Base-by-base conservation (phyloP, 37 sponge, comb jelly and placozoan species). In the Aplysina aerophoba region DNA sequence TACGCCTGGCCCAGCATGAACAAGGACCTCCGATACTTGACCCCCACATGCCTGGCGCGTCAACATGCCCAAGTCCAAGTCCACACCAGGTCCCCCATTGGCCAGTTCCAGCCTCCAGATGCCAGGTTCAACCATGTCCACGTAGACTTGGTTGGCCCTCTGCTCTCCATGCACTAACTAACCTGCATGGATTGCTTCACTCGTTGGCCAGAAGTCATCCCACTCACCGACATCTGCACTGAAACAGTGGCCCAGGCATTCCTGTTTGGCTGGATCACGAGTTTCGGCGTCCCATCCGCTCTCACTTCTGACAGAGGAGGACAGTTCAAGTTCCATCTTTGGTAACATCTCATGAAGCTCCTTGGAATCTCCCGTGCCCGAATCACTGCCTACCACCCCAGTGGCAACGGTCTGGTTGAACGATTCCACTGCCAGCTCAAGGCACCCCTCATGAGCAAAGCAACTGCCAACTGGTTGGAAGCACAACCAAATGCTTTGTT, bases 271-370 rank as follows among this genome's bases (percentile, higher is more conserved):
- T 91, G 88, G 92, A 80, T 91, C 22, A 39, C 88, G 0, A 41
- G 85, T 11, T 91, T 91, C 81, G 87, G 87, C 4, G 73, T 83
- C 28, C 91, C 87, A 33, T 87, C 87, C 33, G 83, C 80, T 24
- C 67, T 86, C 25, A 38, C 60, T 21, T 83, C 91, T 28, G 91
- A 90, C 73, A 82, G 84, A 55, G 91, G 91, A 33, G 58, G 73
- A 0, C 87, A 91, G 62, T 91, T 91, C 59, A 73, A 91, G 37
- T 91, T 85, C 50, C 16, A 1, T 0, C 56, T 91, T 4, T 91
- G 87, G 74, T 0, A 0, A 0, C 55, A 64, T 4, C 85, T 91
- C 40, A 91, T 71, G 73, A 1, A 40, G 5, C 30, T 90, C 0
- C 65, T 83, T 3, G 91, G 91, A 17, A 59, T 86, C 59, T 84